Percentiles rank a stretch among this genome's conserved stretches.
phyloP scores from a whole-genome alignment of 1,140 invertebrate genomes.

The Rhizoglyphus robini region DNA sequence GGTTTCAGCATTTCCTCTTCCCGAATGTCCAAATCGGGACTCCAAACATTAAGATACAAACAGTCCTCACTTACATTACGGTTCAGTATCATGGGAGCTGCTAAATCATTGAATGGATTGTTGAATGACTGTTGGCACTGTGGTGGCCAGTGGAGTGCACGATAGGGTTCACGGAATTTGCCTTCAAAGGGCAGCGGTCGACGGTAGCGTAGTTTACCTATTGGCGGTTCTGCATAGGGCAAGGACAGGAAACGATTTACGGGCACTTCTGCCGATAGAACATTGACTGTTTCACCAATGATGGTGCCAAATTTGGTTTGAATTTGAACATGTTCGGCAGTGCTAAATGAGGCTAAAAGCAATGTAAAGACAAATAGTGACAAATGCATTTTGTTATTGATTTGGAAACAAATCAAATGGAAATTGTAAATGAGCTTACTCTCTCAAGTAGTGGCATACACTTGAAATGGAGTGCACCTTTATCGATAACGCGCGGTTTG shows the following conservation, averaged over 20 bases:
- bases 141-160: constrained; percentile 38
- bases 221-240: constrained; percentile 79
- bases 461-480: too few relatives aligned
- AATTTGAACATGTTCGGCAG: background rate
- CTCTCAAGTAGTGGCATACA: too few relatives aligned
- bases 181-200: constrained; percentile 35
- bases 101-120: constrained; percentile 50
- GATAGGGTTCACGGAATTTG: background rate
- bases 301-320: background rate
- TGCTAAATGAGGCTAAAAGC: too few relatives aligned
- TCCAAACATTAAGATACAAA: constrained; percentile 79
- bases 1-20: constrained; percentile 30
- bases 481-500: too few relatives aligned
- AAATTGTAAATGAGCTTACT: too few relatives aligned
- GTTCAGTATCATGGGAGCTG: constrained; percentile 42
- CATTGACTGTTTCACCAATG: background rate
- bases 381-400: too few relatives aligned
- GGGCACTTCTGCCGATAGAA: background rate
- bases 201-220: constrained; percentile 68
- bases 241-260: constrained; percentile 57
- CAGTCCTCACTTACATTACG: constrained; percentile 69
- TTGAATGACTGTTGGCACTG: constrained; percentile 52
- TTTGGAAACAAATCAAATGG: too few relatives aligned
- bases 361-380: too few relatives aligned
- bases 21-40: constrained; percentile 39